Evolutionary conservation across 2,113 vertebrate genomes (phyloP).

Genomic region (Corynorhinus townsendii): DNA sequence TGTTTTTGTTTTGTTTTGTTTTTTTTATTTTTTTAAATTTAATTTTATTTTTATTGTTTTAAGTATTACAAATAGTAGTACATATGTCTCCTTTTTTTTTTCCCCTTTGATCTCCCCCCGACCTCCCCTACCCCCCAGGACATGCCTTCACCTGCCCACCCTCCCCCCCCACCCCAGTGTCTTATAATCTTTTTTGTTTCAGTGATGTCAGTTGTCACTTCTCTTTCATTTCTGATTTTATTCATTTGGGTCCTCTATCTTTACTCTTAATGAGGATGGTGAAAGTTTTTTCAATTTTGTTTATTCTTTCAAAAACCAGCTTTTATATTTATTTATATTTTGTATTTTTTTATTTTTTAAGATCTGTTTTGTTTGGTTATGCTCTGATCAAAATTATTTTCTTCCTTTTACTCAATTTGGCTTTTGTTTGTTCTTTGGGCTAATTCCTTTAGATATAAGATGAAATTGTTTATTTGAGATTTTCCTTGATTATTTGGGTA

Average conservation of each 20-base stretch:
- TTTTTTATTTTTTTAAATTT: too few species aligned
- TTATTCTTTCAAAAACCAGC: background rate
- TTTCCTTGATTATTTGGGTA: background rate
- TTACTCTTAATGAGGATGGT: background rate
- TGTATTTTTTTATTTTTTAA: background rate
- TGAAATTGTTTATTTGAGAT: background rate
- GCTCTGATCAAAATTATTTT: background rate
- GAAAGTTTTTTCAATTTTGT: background rate
- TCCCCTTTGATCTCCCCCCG: too few species aligned
- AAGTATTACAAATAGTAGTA: too few species aligned
- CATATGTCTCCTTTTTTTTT: too few species aligned
- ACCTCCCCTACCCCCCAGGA: too few species aligned
- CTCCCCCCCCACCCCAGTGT: too few species aligned
- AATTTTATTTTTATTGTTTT: too few species aligned
- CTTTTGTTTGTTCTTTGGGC: background rate
- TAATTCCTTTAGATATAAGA: background rate
- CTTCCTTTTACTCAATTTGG: background rate
- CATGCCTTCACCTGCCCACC: too few species aligned
- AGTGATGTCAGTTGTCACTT: background rate
- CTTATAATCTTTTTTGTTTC: background rate
- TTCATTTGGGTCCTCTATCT: background rate
- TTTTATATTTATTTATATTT: background rate
- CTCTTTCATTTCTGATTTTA: background rate
- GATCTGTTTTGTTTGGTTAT: background rate
- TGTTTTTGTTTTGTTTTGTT: too few species aligned